Conservation (phyloP, 2,888 invertebrate species). For the Trichopria drosophilae region DNA sequence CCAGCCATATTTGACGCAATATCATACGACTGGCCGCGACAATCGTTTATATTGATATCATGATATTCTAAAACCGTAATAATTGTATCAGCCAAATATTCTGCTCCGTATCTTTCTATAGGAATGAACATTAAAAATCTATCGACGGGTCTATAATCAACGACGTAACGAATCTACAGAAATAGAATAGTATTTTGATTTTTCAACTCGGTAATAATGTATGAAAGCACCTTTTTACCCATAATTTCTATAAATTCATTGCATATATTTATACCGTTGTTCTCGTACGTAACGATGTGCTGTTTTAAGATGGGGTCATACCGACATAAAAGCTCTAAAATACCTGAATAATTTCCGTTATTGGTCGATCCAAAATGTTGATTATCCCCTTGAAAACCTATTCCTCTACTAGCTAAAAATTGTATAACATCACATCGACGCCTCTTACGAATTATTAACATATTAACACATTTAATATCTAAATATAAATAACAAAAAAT, state of each 20-base stretch:
- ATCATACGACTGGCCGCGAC: constrained; percentile 41
- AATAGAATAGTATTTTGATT: constrained; percentile 37
- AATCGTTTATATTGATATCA: constrained; percentile 29
- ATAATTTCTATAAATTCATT: constrained; percentile 43
- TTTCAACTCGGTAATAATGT: constrained; percentile 29
- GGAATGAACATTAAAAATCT: constrained; percentile 34
- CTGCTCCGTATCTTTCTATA: constrained; percentile 42
- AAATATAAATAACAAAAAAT: too few species aligned
- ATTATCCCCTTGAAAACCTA: constrained; percentile 3
- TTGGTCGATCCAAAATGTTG: constrained; percentile 7
- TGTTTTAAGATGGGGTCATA: constrained; percentile 39
- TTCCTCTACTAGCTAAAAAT: constrained; percentile 10
- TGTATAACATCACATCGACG: constrained; percentile 3
- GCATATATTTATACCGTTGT: constrained; percentile 40
- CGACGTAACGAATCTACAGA: constrained; percentile 41
- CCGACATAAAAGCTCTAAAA: constrained; percentile 40
- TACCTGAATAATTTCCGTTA: constrained; percentile 44
- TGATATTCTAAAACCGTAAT: constrained; percentile 34
- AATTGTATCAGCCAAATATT: constrained; percentile 43
- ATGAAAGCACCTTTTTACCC: constrained; percentile 37
- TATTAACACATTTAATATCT: too few species aligned
- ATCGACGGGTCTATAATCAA: constrained; percentile 28
- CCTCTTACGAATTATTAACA: too few species aligned
- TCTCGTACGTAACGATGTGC: constrained; percentile 36
- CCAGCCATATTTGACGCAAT: constrained; percentile 43